Evolutionary conservation across 2,113 vertebrate species (phyloP).

Genomic region (Phylloscopus trochilus): DNA sequence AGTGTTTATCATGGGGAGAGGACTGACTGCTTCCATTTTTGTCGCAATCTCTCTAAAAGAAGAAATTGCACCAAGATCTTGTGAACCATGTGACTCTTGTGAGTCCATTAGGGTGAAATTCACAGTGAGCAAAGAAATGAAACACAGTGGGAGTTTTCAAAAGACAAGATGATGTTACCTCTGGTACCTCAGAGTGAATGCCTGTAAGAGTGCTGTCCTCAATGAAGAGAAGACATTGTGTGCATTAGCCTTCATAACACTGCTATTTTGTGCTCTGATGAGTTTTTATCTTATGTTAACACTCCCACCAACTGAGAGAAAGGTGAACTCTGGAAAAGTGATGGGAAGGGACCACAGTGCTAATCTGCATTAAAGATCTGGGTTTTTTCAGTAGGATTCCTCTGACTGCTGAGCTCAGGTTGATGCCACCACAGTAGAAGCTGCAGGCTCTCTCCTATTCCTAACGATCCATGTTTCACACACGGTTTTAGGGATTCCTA

Average conservation of each 20-base stretch:
- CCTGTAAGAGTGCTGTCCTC: not conserved
- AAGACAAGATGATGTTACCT: not conserved
- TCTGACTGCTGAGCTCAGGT: not conserved
- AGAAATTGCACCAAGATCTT: not conserved
- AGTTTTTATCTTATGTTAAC: not conserved
- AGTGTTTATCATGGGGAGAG: not conserved
- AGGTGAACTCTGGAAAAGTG: not conserved
- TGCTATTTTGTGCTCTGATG: not conserved
- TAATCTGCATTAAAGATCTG: not conserved
- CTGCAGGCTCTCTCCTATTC: not conserved
- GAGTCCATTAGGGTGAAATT: not conserved
- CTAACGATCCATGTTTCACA: not conserved
- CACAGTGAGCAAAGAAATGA: not conserved
- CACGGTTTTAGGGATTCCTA: not conserved
- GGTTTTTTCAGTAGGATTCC: not conserved
- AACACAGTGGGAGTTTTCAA: not conserved
- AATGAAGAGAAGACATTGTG: rapidly evolving
- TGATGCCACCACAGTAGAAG: not conserved
- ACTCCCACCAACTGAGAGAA: not conserved
- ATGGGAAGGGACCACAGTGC: not conserved
- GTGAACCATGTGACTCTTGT: not conserved
- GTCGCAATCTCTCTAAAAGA: not conserved
- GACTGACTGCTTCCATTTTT: not conserved
- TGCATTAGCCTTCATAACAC: not conserved
- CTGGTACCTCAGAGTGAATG: not conserved